Base-by-base conservation (phyloP, 2,113 vertebrate genomes). In the Canis aureus region DNA sequence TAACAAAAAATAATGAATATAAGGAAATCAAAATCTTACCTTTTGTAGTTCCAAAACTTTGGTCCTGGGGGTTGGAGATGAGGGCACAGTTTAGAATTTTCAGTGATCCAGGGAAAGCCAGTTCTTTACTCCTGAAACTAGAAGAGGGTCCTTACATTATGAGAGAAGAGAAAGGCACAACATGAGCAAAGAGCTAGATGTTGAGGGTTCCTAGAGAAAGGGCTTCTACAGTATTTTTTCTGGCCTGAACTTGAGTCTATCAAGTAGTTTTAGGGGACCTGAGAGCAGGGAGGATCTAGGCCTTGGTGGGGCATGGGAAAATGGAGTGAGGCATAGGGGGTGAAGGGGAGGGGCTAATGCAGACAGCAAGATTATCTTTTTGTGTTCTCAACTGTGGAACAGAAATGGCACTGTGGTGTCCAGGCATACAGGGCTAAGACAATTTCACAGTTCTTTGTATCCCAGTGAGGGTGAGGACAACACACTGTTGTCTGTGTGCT, bases 61-160 rank as follows among this genome's bases (percentile, higher is more conserved):
- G 59, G 17, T 73, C 29, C 27, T 74, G 15, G 60, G 29, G 76
- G 17, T 15, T 76, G 25, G 7, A 1, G 43, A 76, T 78, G 43
- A 25, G 11, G 25, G 12, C 5, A 60, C 8, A 64, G 19, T 22
- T 11, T 49, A 83, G 35, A 87, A 89, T 59, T 43, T 35, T 2
- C 35, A 22, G 3, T 29, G 27, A 62, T 53, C 9, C 5, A 80
- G 17, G 12, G n/a, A 64, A 5, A 85, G 22, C 17, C 57, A 57
- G 15, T 84, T 87, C 43, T 93, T 95, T 16, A 49, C 43, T 79
- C 62, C 49, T 84, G 49, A 88, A 62, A 64, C 60, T 66, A 91
- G 84, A 90, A 64, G 76, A 55, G 15, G 2, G 2, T 57, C 59
- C 22, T 66, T n/a, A 66, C 3, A 7, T 90, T 51, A 49, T 1